Conservation (phyloP, 1,140 invertebrate species). For the Cyclargus thomasi region DNA sequence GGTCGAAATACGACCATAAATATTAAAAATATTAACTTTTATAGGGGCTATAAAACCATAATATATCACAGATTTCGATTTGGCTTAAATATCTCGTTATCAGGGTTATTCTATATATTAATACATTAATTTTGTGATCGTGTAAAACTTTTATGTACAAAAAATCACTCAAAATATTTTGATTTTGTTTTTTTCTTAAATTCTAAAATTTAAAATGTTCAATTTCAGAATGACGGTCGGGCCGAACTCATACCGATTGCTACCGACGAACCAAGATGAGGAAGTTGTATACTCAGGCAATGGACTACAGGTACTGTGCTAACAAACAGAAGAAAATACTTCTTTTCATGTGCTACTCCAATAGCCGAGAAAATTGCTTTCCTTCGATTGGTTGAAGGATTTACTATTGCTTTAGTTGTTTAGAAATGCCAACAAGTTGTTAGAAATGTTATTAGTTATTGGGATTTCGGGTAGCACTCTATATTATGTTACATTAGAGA, state of each 20-base stretch:
- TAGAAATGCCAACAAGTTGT: not conserved
- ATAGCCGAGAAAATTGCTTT: not conserved
- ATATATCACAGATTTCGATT: too few species aligned
- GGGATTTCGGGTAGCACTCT: too few species aligned
- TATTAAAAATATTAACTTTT: too few species aligned
- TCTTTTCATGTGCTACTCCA: not conserved
- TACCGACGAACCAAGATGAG: constrained; percentile 43
- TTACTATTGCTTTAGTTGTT: not conserved
- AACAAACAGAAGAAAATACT: not conserved
- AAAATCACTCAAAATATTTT: too few species aligned
- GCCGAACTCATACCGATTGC: constrained; percentile 39
- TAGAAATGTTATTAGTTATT: not conserved
- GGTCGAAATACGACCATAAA: too few species aligned
- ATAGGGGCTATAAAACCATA: too few species aligned
- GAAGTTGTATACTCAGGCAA: constrained; percentile 51
- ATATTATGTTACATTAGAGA: too few species aligned
- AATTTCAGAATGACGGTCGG: constrained; percentile 55
- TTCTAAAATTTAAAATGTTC: not conserved
- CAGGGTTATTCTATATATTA: too few species aligned
- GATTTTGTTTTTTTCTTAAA: too few species aligned
- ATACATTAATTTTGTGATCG: too few species aligned
- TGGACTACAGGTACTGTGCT: constrained; percentile 41
- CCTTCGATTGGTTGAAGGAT: not conserved
- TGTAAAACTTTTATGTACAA: too few species aligned
- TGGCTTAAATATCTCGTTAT: too few species aligned